Evolutionary conservation across 2,888 invertebrate species (phyloP).

Genomic region (Acrocyrtus sp.): DNA sequence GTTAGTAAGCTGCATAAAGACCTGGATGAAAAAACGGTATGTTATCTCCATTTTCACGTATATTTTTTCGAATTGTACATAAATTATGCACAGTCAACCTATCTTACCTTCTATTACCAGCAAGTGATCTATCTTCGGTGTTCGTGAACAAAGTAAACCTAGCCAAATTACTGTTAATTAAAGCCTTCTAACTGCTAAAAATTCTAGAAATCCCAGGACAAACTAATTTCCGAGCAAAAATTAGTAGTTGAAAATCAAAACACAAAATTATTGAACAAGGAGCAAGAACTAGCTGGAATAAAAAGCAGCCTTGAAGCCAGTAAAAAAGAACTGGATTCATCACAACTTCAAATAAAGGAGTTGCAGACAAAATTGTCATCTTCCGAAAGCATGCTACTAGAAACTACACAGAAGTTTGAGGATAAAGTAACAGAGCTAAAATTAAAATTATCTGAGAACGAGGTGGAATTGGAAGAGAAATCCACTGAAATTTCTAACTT

Average conservation of each 20-base stretch:
- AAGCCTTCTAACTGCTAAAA: not conserved
- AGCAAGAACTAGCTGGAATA: not conserved
- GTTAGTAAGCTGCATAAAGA: not conserved
- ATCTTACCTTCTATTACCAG: too few species aligned
- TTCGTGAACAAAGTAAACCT: too few species aligned
- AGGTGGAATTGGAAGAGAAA: not conserved
- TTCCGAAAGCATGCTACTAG: constrained; percentile 15
- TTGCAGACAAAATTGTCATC: constrained; percentile 6
- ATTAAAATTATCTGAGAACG: not conserved
- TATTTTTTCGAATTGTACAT: not conserved
- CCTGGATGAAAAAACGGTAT: constrained; percentile 9
- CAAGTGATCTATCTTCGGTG: too few species aligned
- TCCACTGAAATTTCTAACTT: not conserved
- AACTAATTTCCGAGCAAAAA: not conserved
- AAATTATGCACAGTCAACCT: too few species aligned
- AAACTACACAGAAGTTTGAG: constrained; percentile 17
- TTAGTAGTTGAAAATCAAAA: not conserved
- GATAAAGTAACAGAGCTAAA: constrained; percentile 7
- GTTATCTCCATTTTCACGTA: too few species aligned
- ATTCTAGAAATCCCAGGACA: constrained; percentile 6
- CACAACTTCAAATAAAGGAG: constrained; percentile 3
- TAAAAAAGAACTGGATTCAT: constrained; percentile 1
- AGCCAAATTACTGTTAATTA: too few species aligned
- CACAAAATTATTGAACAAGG: not conserved
- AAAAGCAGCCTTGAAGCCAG: not conserved